Evolutionary conservation across 2,113 vertebrate genomes (phyloP), one percentile per base, ranked within the genome.

Genomic region (Ceyx margarethae): DNA sequence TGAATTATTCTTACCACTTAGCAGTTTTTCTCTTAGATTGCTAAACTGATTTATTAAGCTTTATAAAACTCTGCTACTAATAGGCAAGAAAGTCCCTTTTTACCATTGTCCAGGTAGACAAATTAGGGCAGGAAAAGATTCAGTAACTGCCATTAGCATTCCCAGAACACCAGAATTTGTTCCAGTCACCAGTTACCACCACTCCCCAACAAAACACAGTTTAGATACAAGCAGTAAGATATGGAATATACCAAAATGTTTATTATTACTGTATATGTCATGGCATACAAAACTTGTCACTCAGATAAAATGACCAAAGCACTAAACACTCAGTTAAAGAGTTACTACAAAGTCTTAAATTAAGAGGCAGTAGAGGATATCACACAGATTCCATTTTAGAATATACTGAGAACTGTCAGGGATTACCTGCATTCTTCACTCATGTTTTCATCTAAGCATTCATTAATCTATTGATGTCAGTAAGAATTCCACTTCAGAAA

Each of bases 361-460:
- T 11, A 26, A 42, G n/a, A 89, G 37, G 61, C 65, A 74, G 51
- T 10, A 66, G 35, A 18, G 48, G 46, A 20, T 62, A 79, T 61
- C 22, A 69, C 80, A 45, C 1, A 0, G 9, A 53, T 18, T 9
- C 60, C 64, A 62, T 61, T 37, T 15, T 31, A 50, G 57, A 56
- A 37, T 6, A 4, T 1, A 3, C 28, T 33, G 40, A 58, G 65
- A 82, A 54, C 62, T 66, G 25, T 1, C 43, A n/a, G 61, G 42
- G 82, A 40, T 71, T 86, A 21, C n/a, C 50, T 78, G 20, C 23
- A 35, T 56, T 75, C 61, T 23, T 17, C n/a, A 28, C 79, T 65
- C 15, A 0, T 21, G 22, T 35, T 75, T 37, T 40, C 65, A 37
- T 4, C n/a, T 7, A 42, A 48, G 13, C 35, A 1, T 4, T 12